Base-by-base conservation (phyloP, 2,888 invertebrate genomes). In the Drosophila differens region DNA sequence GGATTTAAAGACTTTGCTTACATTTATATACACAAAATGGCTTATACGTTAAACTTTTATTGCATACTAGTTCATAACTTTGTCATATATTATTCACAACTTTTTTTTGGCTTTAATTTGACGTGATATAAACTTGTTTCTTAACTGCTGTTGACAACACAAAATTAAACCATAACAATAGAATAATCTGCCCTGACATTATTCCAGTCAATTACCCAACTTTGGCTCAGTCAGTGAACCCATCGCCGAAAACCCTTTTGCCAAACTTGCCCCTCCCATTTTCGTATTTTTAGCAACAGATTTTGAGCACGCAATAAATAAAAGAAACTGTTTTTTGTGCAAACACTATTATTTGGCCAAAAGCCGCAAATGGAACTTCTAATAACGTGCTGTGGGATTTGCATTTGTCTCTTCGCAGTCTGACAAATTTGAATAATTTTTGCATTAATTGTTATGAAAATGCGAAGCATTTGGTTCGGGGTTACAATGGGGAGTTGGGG, bases 281-380 rank as follows among this genome's bases (percentile, higher is more conserved):
- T 65, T 69, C 70, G 74, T 82, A 82, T 88, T 87, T 90, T 90
- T 85, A 81, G 81, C 83, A 74, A 79, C 79, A 70, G 83, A 76
- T 86, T 89, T 74, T 60, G 63, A 86, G 77, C 85, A 85, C 85
- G 85, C 85, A 85, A 85, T 85, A 90, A 85, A 85, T 79, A 87
- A 81, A 44, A 39, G 33, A 39, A 71, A 67, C 54, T 66, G 63
- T 61, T 58, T 79, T 61, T 58, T 69, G 58, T 66, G 61, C 73
- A 66, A 64, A 68, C 60, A 63, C 54, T 60, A 54, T 37, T 47
- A 60, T 49, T 32, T 49, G 30, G 60, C 52, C 39, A 30, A 47
- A 52, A 58, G 52, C 51, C 62, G 37, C 63, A 61, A 63, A 53
- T 51, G 57, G 53, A 41, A 64, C 64, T 55, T 61, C 55, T 37